Conservation (phyloP, 1,140 invertebrate species). For the Drosophila persimilis region DNA sequence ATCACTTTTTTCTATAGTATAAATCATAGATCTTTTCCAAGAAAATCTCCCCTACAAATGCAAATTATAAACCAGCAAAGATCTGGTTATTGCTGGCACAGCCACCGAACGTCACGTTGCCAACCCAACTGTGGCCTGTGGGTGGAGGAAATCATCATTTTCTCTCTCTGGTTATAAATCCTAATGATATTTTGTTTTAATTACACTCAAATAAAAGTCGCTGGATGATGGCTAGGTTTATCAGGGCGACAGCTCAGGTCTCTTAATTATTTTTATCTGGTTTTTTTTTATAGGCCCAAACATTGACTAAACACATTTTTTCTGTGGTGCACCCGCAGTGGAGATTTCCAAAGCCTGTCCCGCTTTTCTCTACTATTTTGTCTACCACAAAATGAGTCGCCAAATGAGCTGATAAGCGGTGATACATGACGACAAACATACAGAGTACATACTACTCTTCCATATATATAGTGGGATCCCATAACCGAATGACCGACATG, state of each 20-base stretch:
- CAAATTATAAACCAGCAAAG: background rate
- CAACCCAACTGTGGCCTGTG: background rate
- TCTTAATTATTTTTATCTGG: conserved; percentile 11
- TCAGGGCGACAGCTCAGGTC: background rate
- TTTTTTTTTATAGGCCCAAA: conserved; percentile 12
- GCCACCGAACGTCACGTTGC: background rate
- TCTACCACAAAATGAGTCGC: conserved; percentile 36
- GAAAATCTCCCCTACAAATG: no score
- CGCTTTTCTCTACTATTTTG: conserved; percentile 1
- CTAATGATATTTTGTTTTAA: conserved; percentile 3
- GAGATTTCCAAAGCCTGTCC: conserved; percentile 14
- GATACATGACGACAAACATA: background rate
- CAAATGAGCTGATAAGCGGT: conserved; percentile 46
- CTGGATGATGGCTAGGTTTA: background rate
- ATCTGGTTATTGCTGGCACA: no score
- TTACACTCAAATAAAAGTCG: background rate
- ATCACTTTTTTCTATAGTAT: no score
- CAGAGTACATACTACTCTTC: background rate
- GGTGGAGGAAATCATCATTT: no score
- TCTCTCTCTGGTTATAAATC: background rate
- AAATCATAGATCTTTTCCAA: no score
- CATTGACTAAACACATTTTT: conserved; percentile 32
- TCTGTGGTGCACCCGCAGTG: background rate
- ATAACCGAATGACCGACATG: conserved; percentile 35
- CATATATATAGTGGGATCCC: conserved; percentile 12